Evolutionary conservation across 1,140 invertebrate species (phyloP).

Genomic region (Ips nitidus): DNA sequence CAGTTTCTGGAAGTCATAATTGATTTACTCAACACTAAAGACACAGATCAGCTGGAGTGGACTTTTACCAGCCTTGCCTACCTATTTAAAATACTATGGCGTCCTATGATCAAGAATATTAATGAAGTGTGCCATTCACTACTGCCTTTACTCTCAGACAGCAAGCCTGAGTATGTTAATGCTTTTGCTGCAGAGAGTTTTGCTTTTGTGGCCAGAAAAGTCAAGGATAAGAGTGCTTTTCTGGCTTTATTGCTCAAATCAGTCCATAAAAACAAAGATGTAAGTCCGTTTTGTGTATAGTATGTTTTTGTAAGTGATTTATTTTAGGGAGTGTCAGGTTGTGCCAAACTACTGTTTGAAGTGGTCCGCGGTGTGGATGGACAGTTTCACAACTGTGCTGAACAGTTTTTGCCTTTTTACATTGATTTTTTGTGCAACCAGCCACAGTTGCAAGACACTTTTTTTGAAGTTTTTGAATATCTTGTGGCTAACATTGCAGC

Average conservation of each 20-base stretch:
- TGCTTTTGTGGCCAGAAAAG: conserved; percentile 87
- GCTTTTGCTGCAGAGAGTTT: conserved; percentile 94
- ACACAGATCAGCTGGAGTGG: conserved; percentile 81
- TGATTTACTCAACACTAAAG: conserved; percentile 72
- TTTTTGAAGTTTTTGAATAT: conserved; percentile 65
- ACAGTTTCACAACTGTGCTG: conserved; percentile 79
- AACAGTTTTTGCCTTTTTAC: conserved; percentile 63
- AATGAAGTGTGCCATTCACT: conserved; percentile 71
- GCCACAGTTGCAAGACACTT: conserved; percentile 57
- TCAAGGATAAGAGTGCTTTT: conserved; percentile 76
- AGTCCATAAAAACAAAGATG: conserved; percentile 66
- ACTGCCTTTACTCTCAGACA: conserved; percentile 71
- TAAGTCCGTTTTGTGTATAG: conserved; percentile 52
- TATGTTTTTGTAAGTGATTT: neutral
- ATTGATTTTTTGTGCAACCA: conserved; percentile 61
- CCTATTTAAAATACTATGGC: conserved; percentile 85
- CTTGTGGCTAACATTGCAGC: conserved; percentile 61
- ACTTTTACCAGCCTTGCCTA: conserved; percentile 82
- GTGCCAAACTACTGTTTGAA: conserved; percentile 84
- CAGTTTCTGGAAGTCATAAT: conserved; percentile 70
- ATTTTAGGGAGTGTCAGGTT: conserved; percentile 57
- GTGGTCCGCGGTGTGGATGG: conserved; percentile 76
- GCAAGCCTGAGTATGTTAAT: conserved; percentile 76
- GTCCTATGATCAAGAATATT: conserved; percentile 79
- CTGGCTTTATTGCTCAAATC: conserved; percentile 69